phyloP scores from a whole-genome alignment of 2,113 vertebrate genomes.

The Bambusicola thoracicus region DNA sequence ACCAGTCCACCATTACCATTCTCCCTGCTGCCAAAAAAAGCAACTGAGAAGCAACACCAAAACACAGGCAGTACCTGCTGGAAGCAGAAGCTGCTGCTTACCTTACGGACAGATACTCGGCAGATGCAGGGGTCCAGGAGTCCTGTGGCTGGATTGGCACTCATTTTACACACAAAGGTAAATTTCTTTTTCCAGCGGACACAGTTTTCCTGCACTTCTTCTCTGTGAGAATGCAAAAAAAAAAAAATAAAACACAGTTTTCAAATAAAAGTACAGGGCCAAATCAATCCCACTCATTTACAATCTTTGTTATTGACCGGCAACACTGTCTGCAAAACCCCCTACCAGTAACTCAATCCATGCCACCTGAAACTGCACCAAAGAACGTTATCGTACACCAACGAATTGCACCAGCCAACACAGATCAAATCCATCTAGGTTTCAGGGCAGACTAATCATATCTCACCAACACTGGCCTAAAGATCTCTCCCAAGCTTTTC shows the following conservation, averaged over 20 bases:
- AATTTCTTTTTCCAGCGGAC: slow-evolving; percentile 97
- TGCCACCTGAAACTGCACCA: background rate
- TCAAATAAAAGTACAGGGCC: background rate
- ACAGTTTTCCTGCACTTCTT: slow-evolving; percentile 96
- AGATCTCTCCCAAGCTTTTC: slow-evolving; percentile 7
- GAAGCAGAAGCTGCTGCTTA: slow-evolving; percentile 53
- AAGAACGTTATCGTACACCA: background rate
- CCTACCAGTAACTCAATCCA: background rate
- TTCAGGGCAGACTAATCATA: background rate
- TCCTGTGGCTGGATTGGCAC: slow-evolving; percentile 93
- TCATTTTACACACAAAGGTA: slow-evolving; percentile 96
- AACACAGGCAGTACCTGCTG: background rate
- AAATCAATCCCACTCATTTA: background rate
- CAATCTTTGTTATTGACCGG: background rate
- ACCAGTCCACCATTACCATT: background rate
- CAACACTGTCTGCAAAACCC: background rate
- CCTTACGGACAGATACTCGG: slow-evolving; percentile 96
- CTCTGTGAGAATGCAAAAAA: slow-evolving; percentile 66
- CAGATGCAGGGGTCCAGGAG: slow-evolving; percentile 95
- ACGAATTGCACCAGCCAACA: background rate
- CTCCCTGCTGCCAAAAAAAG: background rate
- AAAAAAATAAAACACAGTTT: rapidly evolving
- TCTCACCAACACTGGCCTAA: background rate
- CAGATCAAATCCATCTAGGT: background rate
- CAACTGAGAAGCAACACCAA: background rate